Conservation (phyloP, 1,140 invertebrate genomes). For the Dendroctonus ponderosae region DNA sequence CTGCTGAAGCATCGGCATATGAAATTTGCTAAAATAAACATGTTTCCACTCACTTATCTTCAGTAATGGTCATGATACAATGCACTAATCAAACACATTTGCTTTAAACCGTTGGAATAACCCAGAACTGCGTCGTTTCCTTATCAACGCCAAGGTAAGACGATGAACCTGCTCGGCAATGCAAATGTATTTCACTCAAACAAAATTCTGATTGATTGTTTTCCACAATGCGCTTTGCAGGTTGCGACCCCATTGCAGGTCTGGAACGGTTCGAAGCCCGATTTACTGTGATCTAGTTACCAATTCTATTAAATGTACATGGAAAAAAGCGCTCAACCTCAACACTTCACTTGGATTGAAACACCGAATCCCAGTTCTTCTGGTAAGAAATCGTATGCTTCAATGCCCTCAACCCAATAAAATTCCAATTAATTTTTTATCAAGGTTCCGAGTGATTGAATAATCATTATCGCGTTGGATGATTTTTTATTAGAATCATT, state of each 20-base stretch:
- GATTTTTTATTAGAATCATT: too few relatives aligned
- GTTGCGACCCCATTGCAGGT: neutral
- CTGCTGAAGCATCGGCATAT: neutral
- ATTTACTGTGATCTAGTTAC: too few relatives aligned
- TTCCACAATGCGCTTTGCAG: neutral
- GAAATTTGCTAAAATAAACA: neutral
- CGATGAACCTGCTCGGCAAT: conserved; percentile 11
- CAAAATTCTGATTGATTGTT: conserved; percentile 1
- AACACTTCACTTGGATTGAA: neutral
- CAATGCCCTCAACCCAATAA: neutral
- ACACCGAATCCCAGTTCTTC: neutral
- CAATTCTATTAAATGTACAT: neutral
- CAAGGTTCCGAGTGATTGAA: neutral
- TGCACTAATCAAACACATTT: neutral
- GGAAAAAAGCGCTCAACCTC: neutral
- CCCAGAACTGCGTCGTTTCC: neutral
- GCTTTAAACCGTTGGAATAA: neutral
- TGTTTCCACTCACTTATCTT: neutral
- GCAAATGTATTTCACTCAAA: conserved; percentile 1
- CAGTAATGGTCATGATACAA: neutral
- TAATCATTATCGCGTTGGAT: too few relatives aligned
- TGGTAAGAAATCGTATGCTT: neutral
- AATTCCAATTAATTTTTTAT: neutral
- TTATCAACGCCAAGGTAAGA: conserved; percentile 15
- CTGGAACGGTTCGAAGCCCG: neutral